Evolutionary conservation across 2,113 vertebrate species (phyloP).

Genomic region (Clarias batrachus): DNA sequence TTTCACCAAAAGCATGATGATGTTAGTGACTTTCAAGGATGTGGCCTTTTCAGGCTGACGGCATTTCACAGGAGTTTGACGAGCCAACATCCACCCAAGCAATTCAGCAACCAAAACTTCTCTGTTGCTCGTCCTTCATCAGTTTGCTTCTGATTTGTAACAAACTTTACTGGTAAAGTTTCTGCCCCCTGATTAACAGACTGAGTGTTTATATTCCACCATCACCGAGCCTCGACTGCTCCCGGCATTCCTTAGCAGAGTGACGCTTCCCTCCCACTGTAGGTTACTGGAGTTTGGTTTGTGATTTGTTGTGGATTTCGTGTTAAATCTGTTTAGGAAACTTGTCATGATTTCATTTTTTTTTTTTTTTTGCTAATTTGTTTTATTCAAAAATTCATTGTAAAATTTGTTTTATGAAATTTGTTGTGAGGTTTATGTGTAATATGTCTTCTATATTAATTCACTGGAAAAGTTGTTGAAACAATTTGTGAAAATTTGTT

Average conservation of each 20-base stretch:
- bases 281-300: background rate
- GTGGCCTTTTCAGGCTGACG: conserved; percentile 25
- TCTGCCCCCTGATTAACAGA: background rate
- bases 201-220: background rate
- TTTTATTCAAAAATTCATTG: no score
- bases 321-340: background rate
- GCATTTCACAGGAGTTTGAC: background rate
- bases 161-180: background rate
- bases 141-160: background rate
- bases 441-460: no score
- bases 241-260: background rate
- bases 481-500: no score
- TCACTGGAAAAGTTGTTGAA: no score
- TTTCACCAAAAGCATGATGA: conserved; percentile 43
- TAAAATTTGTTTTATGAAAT: no score
- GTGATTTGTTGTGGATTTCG: background rate
- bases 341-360: no score
- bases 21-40: conserved; percentile 7
- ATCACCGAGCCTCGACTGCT: background rate
- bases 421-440: no score
- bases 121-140: background rate
- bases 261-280: background rate
- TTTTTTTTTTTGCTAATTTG: no score
- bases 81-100: background rate
- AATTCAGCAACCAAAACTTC: background rate